Base-by-base conservation (phyloP, 2,888 invertebrate genomes). In the Rhamphomyia laevipes region DNA sequence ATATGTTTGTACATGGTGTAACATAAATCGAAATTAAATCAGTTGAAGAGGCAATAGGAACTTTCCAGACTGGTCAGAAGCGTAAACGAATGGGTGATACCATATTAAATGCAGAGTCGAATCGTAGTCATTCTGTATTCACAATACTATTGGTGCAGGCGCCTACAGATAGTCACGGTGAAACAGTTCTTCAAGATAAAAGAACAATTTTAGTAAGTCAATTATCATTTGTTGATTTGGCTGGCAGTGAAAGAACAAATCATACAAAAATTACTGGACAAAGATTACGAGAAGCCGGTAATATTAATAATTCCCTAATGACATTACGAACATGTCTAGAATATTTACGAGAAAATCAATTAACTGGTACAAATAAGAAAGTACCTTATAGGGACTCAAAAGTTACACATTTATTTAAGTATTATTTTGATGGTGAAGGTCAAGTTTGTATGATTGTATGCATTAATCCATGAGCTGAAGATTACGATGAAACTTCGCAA, bases 251-350 rank as follows among this genome's bases (percentile, higher is more conserved):
- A 70, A 74, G 95, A 45, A 88, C 90, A 1, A 87, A 84, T 56
- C 76, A 97, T 17, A 96, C 99, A 0, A 87, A 92, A 63, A 96
- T 90, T 61, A 85, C 84, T 0, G 78, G 78, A 0, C 74, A 78
- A 53, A 62, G 78, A 13, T 61, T 79, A 13, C 66, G 77, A 10
- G 79, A 80, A 64, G 78, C 76, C 61, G 92, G 93, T n/a, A 93
- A 90, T 64, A 99, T 99, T 45, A 99, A 99, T 67, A 93, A 94
- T 63, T 95, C 96, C 0, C 72, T 99, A 44, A 93, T 97, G 93
- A 87, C 87, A 0, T 73, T 99, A 27, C 74, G 97, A 51, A 84
- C 84, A 1, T 99, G 99, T 64, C 74, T 99, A 59, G 96, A 99
- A 67, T 79, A 82, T 35, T 72, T 97, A 53, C 73, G 95, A 43